Percentiles rank a stretch among this genome's conserved stretches.
Conservation (phyloP, 1,140 invertebrate species). For the Saxidomus purpurata region DNA sequence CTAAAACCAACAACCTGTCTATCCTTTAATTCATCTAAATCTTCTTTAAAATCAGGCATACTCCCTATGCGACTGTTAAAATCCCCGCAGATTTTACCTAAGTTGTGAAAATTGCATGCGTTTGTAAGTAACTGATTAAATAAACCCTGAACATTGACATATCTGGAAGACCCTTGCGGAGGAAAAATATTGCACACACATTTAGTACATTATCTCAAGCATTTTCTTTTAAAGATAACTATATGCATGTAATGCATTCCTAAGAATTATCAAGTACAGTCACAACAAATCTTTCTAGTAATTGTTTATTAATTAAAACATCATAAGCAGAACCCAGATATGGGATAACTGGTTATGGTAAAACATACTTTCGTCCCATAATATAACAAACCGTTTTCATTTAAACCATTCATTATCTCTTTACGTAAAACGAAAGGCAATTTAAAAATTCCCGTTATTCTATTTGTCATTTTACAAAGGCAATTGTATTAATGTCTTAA, state of each 20-base stretch:
- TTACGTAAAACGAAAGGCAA: too few species aligned
- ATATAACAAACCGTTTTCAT: too few species aligned
- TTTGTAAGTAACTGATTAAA: background rate
- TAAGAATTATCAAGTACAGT: too few species aligned
- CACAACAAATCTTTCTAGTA: too few species aligned
- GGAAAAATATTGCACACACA: background rate
- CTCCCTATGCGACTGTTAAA: conserved; percentile 9
- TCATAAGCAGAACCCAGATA: too few species aligned
- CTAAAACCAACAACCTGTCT: background rate
- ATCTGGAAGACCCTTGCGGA: background rate
- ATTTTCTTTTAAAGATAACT: conserved; percentile 1
- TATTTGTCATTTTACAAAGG: too few species aligned
- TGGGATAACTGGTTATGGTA: too few species aligned
- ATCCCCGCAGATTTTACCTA: background rate
- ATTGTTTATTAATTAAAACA: too few species aligned
- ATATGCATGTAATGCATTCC: conserved; percentile 1
- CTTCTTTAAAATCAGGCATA: conserved; percentile 9
- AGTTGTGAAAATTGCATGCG: background rate
- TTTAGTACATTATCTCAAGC: background rate
- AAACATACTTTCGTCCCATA: too few species aligned
- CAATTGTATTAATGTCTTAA: too few species aligned
- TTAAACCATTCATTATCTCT: too few species aligned
- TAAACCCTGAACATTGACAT: background rate
- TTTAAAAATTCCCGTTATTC: too few species aligned
- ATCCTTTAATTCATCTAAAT: background rate